Base-by-base conservation (phyloP, 2,113 vertebrate species). In the Argyrosomus japonicus region DNA sequence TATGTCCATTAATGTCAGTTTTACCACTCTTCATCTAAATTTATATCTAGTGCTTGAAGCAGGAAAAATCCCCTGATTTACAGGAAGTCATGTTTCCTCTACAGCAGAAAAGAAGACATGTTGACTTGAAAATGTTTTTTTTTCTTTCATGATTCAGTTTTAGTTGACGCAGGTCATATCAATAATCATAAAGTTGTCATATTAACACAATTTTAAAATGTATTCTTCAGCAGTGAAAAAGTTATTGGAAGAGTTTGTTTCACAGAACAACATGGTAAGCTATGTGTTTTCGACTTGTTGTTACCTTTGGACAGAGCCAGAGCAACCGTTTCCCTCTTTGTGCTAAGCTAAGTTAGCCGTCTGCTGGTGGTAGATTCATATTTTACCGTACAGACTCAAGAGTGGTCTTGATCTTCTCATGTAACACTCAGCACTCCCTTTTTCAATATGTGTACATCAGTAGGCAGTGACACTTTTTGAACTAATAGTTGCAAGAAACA, bases 51-150 rank as follows among this genome's bases (percentile, higher is more conserved):
- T 40, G 48, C 43, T 63, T 4, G 15, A 5, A 53, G 40, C 45
- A 10, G 51, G 19, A 62, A 43, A 54, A 62, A 15, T 17, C 51
- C 57, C 36, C 63, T 1, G 14, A 9, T 51, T 75, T 47, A 19
- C 19, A 70, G 27, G 50, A 83, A 80, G 13, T 65, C 1, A 27
- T 51, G n/a, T 14, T 80, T 83, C 57, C 15, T n/a, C 36, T 70
- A 4, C 29, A 79, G 13, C 15, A 15, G 5, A 60, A 45, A 27
- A 43, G 18, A 67, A 64, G 3, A 15, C 4, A 15, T 18, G 45
- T 27, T 32, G 17, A 36, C 36, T 8, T 8, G 32, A 36, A 29
- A 51, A 53, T 51, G 15, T 50, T 6, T 53, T 53, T 51, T 53
- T 53, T 21, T 10, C 32, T 32, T 60, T 7, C 51, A 14, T 48